Evolutionary conservation across 37 sponge, comb jelly and placozoan species (phyloP), one percentile per base, ranked within the genome.

Genomic region (Dysidea cf. avara): DNA sequence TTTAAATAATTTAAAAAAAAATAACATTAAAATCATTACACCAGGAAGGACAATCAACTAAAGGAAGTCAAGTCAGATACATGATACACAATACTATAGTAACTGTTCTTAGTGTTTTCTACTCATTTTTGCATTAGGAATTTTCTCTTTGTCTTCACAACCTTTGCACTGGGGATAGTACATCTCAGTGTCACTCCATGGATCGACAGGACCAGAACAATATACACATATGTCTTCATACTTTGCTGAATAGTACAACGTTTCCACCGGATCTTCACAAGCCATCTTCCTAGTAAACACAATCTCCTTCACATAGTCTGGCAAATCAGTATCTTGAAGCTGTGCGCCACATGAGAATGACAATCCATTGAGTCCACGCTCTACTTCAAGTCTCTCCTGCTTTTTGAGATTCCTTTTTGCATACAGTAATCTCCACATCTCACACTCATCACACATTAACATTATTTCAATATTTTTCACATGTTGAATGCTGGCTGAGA

Each of bases 341-440:
- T 70, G 71, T 53, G 71, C 71, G 22, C 71, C 71, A 70, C 71
- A 70, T 52, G 71, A 70, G 36, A 70, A 70, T 0, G 71, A 70
- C 55, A 70, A 3, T 28, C 76, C n/a, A 33, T 75, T 22, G 43
- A 75, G 43, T 62, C 18, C 25, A 48, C 20, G 51, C 28, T 77
- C 56, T n/a, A 77, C 66, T 20, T 77, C 67, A 37, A 17, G 17
- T 13, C 67, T 21, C 20, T 77, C 77, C 49, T 77, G 51, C 21
- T 36, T n/a, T 53, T 55, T 54, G 6, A 77, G 56, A 13, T 36
- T 62, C 50, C 25, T 24, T 26, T 54, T 62, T 39, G 2, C 64
- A 75, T 18, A 63, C 49, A 12, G 63, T 33, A 17, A 75, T 35
- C 20, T 64, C 77, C 77, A 63, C 53, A 75, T 28, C n/a, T 29